Base-by-base conservation (phyloP, 35 echinoderm and acorn worm genomes). In the Apostichopus parvimensis region DNA sequence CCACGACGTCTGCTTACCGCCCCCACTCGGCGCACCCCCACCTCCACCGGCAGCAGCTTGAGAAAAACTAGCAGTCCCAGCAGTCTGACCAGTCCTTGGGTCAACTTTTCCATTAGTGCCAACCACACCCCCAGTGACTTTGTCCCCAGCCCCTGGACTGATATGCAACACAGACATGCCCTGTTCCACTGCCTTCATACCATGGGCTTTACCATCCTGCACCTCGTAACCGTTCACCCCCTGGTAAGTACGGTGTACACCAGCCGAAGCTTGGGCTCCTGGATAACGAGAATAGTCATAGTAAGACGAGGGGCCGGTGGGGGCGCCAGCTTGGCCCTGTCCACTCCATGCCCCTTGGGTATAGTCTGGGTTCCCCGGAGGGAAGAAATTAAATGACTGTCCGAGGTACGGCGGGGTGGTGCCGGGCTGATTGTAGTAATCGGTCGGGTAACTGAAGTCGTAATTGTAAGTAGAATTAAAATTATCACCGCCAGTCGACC, bases 301-400 rank as follows among this genome's bases (percentile, higher is more conserved):
- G 62, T 95, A 99, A 84, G 94, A 95, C 65, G 93, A 85, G 6
- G 92, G 95, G 71, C 79, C 95, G 58, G 82, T 95, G 20, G 91
- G 92, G 17, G 92, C 92, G 55, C 92, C 94, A 59, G 93, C 86
- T 78, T 95, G 97, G n/a, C 92, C 86, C 89, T 94, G 93, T 80
- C 57, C 86, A 57, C 78, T 89, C 96, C 96, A 98, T 79, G 96
- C 92, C 8, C 94, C 96, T 24, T 94, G 92, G 23, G 91, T 92
- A 93, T 96, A 99, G 97, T 99, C 95, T 56, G 97, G 93, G 96
- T 96, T 99, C 58, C 95, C 93, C 72, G 97, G 97, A 78, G 97
- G 97, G 92, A 99, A 99, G 84, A 99, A 96, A 88, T 98, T 98
- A 78, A 99, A 99, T 15, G 91, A 90, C 93, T 99, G 97, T 77